These are phyloP conservation scores for Istiophorus platypterus DNA, from an alignment of 2,113 vertebrate species.

Conservation along the genomic window DNA sequence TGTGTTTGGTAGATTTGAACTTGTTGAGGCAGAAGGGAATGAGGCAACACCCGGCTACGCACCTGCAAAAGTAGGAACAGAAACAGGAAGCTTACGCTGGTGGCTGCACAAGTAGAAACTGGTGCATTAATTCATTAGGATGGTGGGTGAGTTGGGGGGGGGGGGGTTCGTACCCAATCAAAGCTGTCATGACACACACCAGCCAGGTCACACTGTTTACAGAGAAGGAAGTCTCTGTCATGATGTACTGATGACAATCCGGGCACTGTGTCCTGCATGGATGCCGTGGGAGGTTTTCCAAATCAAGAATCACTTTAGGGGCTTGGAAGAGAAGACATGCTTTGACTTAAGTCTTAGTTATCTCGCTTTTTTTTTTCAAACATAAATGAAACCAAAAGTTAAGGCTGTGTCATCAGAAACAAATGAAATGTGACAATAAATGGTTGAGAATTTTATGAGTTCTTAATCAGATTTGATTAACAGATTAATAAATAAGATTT, in stretches of 20 bases:
- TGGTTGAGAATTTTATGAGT: neutral
- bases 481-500: too few species aligned
- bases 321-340: constrained; percentile 57
- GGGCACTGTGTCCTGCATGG: constrained; percentile 78
- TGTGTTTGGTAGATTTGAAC: constrained; percentile 75
- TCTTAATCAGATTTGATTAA: too few species aligned
- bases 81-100: neutral
- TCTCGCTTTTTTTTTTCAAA: too few species aligned
- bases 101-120: constrained; percentile 16
- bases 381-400: neutral
- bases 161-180: constrained; percentile 75
- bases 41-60: constrained; percentile 81
- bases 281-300: constrained; percentile 51
- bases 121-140: constrained; percentile 4
- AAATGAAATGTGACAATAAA: neutral
- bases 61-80: constrained; percentile 60
- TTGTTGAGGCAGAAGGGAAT: constrained; percentile 76
- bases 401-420: accelerated
- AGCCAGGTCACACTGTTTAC: constrained; percentile 71
- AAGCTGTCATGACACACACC: constrained; percentile 53
- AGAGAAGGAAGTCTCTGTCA: constrained; percentile 64
- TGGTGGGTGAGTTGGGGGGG: too few species aligned
- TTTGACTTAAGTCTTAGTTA: neutral
- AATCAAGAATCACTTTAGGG: constrained; percentile 73
- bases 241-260: constrained; percentile 72